A percentile compares a stretch with the other conserved stretches of the same genome.
Evolutionary conservation across 2,888 invertebrate species (phyloP).

Genomic region (Nasonovia ribisnigri): DNA sequence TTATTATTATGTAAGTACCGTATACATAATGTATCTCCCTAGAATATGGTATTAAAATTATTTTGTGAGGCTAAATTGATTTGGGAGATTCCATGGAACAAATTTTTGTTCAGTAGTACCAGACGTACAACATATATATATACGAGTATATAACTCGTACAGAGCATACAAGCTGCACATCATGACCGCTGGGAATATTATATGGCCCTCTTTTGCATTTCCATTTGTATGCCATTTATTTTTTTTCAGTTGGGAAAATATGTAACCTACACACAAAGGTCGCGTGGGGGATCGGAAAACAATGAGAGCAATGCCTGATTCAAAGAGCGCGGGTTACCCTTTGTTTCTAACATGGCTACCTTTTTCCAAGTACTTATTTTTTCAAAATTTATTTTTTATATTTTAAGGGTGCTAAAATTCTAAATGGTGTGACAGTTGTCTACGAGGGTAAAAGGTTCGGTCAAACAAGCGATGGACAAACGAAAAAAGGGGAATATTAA

Average conservation of each 20-base stretch:
- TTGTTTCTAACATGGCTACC: constrained; percentile 57
- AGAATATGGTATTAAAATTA: constrained; percentile 14
- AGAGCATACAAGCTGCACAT: background rate
- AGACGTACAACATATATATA: background rate
- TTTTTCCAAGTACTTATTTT: constrained; percentile 52
- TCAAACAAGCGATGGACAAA: constrained; percentile 33
- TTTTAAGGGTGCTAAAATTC: constrained; percentile 50
- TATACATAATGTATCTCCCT: background rate
- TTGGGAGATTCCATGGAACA: background rate
- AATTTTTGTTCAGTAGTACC: background rate
- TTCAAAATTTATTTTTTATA: constrained; percentile 22
- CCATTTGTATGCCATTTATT: constrained; percentile 56
- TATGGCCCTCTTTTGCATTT: constrained; percentile 55
- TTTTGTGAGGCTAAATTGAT: constrained; percentile 20
- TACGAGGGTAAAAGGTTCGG: constrained; percentile 45
- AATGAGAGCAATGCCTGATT: constrained; percentile 53
- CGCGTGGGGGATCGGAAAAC: constrained; percentile 55
- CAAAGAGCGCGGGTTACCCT: constrained; percentile 52
- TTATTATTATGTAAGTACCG: background rate
- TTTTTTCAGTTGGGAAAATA: constrained; percentile 50
- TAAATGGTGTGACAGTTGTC: constrained; percentile 52
- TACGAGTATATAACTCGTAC: background rate
- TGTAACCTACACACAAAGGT: constrained; percentile 64
- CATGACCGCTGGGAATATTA: constrained; percentile 58
- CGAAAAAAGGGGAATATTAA: constrained; percentile 4